These are phyloP conservation scores for Vimba vimba DNA, from an alignment of 2,113 vertebrate species.

Conservation along the genomic window DNA sequence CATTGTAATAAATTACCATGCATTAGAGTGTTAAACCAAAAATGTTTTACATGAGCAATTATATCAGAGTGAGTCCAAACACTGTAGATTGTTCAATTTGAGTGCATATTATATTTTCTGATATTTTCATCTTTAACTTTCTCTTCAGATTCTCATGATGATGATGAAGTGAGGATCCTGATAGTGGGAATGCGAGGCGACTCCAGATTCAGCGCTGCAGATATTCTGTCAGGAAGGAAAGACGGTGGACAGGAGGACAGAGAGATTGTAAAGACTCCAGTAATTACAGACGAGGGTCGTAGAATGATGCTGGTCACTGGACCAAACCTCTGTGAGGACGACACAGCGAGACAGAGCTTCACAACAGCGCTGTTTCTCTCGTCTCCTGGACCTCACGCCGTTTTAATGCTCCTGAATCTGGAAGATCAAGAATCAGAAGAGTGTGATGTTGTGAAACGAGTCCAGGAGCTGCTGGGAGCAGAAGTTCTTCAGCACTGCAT, in stretches of 20 bases:
- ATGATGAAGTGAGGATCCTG: background rate
- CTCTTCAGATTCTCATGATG: background rate
- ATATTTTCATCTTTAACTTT: too few relatives aligned
- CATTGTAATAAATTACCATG: too few relatives aligned
- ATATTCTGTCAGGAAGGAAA: slow-evolving; percentile 5
- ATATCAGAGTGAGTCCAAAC: too few relatives aligned
- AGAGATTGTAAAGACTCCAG: background rate
- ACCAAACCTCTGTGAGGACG: slow-evolving; percentile 20
- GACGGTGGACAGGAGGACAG: background rate
- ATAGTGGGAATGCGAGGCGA: background rate
- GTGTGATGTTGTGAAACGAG: slow-evolving; percentile 16
- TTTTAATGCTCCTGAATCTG: background rate
- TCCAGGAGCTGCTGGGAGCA: slow-evolving; percentile 15
- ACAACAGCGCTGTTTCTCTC: background rate
- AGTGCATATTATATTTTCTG: too few relatives aligned
- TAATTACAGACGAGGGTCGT: background rate
- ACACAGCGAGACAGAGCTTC: background rate
- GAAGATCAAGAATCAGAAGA: background rate
- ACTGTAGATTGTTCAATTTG: too few relatives aligned
- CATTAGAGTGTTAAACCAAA: too few relatives aligned
- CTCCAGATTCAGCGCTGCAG: background rate
- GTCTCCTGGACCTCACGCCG: background rate
- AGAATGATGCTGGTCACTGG: slow-evolving; percentile 17
- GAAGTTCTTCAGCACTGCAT: slow-evolving; percentile 15
- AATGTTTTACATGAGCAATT: too few relatives aligned